Conservation (phyloP, 2,113 vertebrate species). For the Syngnathoides biaculeatus region DNA sequence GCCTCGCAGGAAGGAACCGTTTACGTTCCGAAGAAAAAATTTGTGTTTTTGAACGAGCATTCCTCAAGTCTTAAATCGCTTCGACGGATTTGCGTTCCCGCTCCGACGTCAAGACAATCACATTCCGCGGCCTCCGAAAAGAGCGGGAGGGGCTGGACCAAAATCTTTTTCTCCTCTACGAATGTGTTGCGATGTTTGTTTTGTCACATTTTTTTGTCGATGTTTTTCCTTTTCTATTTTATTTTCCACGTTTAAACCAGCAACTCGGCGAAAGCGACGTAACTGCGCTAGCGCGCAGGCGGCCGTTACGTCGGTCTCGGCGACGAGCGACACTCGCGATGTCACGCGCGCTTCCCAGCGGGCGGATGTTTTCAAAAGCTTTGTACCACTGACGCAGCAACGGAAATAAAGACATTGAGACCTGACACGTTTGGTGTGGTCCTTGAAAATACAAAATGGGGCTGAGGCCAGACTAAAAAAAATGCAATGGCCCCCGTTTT, state of each 20-base stretch:
- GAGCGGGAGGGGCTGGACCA: slow-evolving; percentile 63
- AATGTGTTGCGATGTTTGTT: slow-evolving; percentile 50
- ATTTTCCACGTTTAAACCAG: slow-evolving; percentile 68
- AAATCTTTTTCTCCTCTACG: slow-evolving; percentile 33
- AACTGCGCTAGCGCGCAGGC: too few species aligned
- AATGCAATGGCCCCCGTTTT: too few species aligned
- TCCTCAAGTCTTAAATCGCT: slow-evolving; percentile 44
- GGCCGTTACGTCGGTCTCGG: not conserved
- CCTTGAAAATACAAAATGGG: not conserved
- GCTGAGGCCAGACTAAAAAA: too few species aligned
- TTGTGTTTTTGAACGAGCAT: not conserved
- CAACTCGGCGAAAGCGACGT: slow-evolving; percentile 70
- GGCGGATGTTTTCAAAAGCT: slow-evolving; percentile 58
- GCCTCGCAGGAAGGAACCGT: slow-evolving; percentile 27
- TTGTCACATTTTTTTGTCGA: slow-evolving; percentile 38
- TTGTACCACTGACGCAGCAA: slow-evolving; percentile 84
- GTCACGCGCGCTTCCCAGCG: not conserved
- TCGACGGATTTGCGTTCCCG: slow-evolving; percentile 32
- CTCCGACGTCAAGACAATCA: slow-evolving; percentile 68
- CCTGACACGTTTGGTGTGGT: slow-evolving; percentile 4
- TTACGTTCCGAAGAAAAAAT: not conserved
- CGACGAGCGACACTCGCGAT: not conserved
- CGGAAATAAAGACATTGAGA: slow-evolving; percentile 90
- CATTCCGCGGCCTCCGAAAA: slow-evolving; percentile 63
- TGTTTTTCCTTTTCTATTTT: slow-evolving; percentile 65